Base-by-base conservation (phyloP, 1,140 invertebrate species). In the Drosophila littoralis region DNA sequence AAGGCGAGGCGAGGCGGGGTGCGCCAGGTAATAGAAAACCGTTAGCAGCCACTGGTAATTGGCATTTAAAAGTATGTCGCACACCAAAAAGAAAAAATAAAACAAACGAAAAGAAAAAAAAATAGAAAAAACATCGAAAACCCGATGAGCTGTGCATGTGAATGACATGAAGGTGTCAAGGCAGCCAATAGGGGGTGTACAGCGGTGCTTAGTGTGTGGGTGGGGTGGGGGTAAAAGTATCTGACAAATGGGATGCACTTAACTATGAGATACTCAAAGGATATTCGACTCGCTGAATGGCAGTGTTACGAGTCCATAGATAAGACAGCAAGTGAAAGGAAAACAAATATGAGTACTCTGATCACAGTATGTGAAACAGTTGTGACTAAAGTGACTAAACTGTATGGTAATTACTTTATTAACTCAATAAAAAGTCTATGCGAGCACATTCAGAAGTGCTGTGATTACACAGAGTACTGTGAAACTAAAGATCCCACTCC, bases 31-130 rank as follows among this genome's bases (percentile, higher is more conserved):
- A 84, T 88, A 78, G 70, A 68, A 73, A 75, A 84, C 83, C 83
- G 84, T 88, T 88, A 88, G 77, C 84, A 83, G 58, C 33, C 59
- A 70, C 67, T 75, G 28, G 83, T 88, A 88, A 88, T 88, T 88
- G 83, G 84, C 84, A 80, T 88, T 88, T 88, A 88, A 88, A 88
- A 88, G 84, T 88, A 78, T 88, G 83, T 88, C 83, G 83, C 83
- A 86, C 40, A 48, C 80, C 57, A 40, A 64, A 54, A 72, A 45
- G 10, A 35, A 38, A 48, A 54, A 36, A n/a, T 2, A 46, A 48
- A 28, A 28, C 22, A 38, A 42, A 38, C 4, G n/a, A 22, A 3
- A 22, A 40, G 4, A 45, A 12, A 42, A 40, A 55, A 50, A 35
- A 54, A 38, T 10, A n/a, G 51, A 50, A 36, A 35, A 57, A 65